A percentile compares a stretch with the other conserved stretches of the same genome.
Evolutionary conservation across 2,888 invertebrate species (phyloP).

Genomic region (Fragum fragum): DNA sequence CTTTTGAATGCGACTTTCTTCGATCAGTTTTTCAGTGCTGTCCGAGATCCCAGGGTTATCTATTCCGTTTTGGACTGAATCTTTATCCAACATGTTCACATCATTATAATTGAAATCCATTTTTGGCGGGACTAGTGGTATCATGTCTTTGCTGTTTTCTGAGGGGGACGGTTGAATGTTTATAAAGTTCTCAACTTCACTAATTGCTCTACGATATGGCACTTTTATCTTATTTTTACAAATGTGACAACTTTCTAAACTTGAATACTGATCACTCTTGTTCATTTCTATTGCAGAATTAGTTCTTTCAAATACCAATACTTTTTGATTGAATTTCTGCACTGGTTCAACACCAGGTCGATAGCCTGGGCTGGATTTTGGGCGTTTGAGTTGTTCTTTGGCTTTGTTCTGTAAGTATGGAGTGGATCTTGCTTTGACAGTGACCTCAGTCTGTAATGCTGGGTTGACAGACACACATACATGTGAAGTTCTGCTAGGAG

Average conservation of each 20-base stretch:
- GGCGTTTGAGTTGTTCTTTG: constrained; percentile 60
- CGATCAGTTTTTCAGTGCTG: constrained; percentile 62
- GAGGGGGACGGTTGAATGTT: constrained; percentile 57
- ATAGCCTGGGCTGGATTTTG: constrained; percentile 30
- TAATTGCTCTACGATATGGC: background rate
- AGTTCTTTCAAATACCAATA: constrained; percentile 19
- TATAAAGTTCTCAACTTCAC: constrained; percentile 44
- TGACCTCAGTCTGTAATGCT: constrained; percentile 39
- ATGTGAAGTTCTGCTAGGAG: constrained; percentile 64
- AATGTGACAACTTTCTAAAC: constrained; percentile 1
- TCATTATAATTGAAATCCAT: constrained; percentile 62
- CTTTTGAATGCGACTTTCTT: constrained; percentile 35
- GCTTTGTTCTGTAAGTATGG: constrained; percentile 71
- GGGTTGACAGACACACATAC: constrained; percentile 59
- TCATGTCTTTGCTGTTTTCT: constrained; percentile 66
- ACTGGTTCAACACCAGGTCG: constrained; percentile 14
- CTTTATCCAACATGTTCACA: constrained; percentile 50
- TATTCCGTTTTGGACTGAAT: constrained; percentile 55
- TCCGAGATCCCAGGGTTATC: constrained; percentile 70
- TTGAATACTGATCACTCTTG: background rate
- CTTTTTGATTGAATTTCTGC: constrained; percentile 10
- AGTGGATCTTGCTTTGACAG: constrained; percentile 68
- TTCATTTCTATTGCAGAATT: constrained; percentile 11
- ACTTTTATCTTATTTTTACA: background rate
- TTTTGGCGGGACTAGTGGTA: constrained; percentile 61